Conservation (phyloP, 37 sponge, comb jelly and placozoan species). For the Hexactinellida sp. region DNA sequence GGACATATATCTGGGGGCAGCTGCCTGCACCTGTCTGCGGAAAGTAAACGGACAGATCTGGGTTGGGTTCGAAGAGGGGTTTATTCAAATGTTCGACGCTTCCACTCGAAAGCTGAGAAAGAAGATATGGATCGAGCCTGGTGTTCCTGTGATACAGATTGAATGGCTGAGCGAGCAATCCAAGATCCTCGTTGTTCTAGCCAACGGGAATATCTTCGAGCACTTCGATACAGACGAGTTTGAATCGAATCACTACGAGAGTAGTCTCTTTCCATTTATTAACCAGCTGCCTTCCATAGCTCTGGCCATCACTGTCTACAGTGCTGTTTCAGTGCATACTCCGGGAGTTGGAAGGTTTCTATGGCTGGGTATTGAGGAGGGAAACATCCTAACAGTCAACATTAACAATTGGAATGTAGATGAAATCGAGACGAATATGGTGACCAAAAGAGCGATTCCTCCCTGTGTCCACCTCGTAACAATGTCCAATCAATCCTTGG, state of each 20-base stretch:
- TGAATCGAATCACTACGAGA: neutral
- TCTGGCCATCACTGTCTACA: neutral
- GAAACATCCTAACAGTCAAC: neutral
- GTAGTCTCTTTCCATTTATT: neutral
- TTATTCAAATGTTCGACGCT: constrained; percentile 41
- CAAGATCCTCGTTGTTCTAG: neutral
- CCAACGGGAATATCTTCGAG: neutral
- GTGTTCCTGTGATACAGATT: neutral
- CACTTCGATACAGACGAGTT: neutral
- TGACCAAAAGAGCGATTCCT: neutral
- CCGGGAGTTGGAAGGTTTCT: neutral
- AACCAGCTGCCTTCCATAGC: neutral
- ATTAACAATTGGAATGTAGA: neutral
- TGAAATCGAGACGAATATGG: neutral
- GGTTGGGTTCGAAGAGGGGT: constrained; percentile 67
- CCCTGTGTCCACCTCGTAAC: neutral
- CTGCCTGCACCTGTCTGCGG: constrained; percentile 18
- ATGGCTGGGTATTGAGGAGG: neutral
- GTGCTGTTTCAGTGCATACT: neutral
- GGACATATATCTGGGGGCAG: neutral
- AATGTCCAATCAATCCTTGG: neutral
- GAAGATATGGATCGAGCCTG: constrained; percentile 4
- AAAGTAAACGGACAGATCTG: constrained; percentile 40
- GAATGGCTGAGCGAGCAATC: neutral
- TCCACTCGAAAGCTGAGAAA: constrained; percentile 17